Conservation (phyloP, 2,888 invertebrate genomes). For the Aphodius sticticus region DNA sequence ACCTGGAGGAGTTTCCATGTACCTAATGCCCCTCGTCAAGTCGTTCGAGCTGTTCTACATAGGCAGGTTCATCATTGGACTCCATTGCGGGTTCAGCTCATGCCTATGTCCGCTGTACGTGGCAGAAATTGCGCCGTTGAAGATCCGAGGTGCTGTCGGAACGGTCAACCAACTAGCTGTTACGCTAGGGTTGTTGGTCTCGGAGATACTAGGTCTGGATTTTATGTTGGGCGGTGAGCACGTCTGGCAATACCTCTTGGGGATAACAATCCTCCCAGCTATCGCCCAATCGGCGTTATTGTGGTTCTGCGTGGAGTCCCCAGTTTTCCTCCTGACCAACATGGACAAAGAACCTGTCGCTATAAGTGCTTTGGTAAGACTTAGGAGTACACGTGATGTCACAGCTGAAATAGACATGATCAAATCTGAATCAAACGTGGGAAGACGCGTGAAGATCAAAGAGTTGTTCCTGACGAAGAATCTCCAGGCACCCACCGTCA, state of each 20-base stretch:
- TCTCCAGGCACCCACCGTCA: background rate
- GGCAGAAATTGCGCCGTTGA: background rate
- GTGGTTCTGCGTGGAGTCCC: background rate
- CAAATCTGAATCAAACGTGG: background rate
- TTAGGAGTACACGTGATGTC: background rate
- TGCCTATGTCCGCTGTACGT: background rate
- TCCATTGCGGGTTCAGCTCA: background rate
- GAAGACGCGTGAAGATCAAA: background rate
- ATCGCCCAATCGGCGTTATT: background rate
- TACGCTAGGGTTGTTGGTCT: background rate
- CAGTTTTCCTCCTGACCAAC: background rate
- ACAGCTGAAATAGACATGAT: background rate
- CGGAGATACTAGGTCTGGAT: background rate
- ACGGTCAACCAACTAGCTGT: background rate
- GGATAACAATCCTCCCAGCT: background rate
- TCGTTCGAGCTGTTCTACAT: background rate
- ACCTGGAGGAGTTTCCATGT: background rate
- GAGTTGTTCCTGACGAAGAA: background rate
- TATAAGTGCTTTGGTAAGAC: background rate
- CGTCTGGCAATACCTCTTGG: background rate
- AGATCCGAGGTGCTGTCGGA: background rate
- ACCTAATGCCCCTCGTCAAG: background rate
- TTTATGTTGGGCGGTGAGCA: background rate
- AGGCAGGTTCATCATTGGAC: background rate
- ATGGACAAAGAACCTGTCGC: background rate